Conservation (phyloP, 2,113 vertebrate genomes). For the Aspidoscelis tigris region DNA sequence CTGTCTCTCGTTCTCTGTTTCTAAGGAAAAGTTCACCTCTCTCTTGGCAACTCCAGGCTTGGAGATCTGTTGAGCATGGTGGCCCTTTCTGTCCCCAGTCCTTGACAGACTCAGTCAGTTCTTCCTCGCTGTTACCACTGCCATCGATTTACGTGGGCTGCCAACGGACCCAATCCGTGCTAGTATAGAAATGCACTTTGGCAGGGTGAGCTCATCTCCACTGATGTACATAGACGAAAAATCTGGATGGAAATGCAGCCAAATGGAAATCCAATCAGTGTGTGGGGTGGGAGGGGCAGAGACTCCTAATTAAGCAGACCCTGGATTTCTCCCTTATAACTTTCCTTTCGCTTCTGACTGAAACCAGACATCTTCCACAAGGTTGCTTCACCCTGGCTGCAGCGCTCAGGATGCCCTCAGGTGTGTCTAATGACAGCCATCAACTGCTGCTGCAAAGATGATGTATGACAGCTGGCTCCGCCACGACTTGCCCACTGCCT, state of each 20-base stretch:
- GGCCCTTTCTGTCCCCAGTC: not conserved
- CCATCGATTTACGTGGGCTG: not conserved
- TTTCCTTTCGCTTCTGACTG: constrained; percentile 36
- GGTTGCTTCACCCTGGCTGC: constrained; percentile 26
- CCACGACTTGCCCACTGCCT: constrained; percentile 50
- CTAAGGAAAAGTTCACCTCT: too few relatives aligned
- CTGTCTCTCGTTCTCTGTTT: too few relatives aligned
- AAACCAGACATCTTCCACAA: constrained; percentile 4
- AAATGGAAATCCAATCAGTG: too few relatives aligned
- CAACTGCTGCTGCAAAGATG: constrained; percentile 32
- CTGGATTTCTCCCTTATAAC: too few relatives aligned
- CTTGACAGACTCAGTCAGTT: too few relatives aligned
- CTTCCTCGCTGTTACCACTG: not conserved
- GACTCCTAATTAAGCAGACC: too few relatives aligned
- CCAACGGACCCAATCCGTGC: not conserved
- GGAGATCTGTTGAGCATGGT: not conserved
- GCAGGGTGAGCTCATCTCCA: too few relatives aligned
- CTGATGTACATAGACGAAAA: too few relatives aligned
- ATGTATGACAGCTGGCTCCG: constrained; percentile 30
- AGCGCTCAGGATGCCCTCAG: constrained; percentile 32
- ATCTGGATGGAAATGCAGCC: too few relatives aligned
- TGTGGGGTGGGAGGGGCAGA: too few relatives aligned
- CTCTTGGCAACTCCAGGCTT: not conserved
- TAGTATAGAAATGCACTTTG: too few relatives aligned
- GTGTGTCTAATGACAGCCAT: constrained; percentile 24